Evolutionary conservation across 2,113 vertebrate species (phyloP).

Genomic region (Passer montanus): DNA sequence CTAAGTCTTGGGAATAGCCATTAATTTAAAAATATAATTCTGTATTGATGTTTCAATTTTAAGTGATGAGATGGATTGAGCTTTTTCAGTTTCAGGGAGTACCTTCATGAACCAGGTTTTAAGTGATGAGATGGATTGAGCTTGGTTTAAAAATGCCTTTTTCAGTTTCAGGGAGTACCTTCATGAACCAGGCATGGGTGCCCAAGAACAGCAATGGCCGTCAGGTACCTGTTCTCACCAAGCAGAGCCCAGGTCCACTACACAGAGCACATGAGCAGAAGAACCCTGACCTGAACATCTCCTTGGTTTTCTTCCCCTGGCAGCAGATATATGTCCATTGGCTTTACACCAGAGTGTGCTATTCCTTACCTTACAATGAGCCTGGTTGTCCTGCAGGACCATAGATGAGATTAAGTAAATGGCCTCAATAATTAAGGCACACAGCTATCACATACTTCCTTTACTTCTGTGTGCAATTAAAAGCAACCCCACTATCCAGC

Average conservation of each 20-base stretch:
- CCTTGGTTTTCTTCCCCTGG: neutral
- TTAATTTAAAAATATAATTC: neutral
- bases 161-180: neutral
- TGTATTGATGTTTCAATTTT: neutral
- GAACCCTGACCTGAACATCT: neutral
- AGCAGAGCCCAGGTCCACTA: no score
- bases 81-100: neutral
- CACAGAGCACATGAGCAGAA: neutral
- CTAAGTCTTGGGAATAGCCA: neutral
- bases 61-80: neutral
- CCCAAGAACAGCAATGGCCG: neutral
- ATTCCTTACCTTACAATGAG: neutral
- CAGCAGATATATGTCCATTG: neutral
- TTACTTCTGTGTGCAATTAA: neutral
- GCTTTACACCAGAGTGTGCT: neutral
- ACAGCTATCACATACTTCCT: neutral
- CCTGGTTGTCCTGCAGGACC: neutral
- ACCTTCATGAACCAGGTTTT: no score
- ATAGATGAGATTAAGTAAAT: neutral
- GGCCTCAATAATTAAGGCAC: neutral
- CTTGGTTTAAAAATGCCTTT: neutral
- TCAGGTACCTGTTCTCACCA: accelerated
- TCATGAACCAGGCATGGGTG: accelerated
- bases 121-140: neutral
- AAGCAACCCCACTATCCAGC: neutral